Conservation (phyloP, 2,797 vertebrate genomes). For the Liasis olivaceus region DNA sequence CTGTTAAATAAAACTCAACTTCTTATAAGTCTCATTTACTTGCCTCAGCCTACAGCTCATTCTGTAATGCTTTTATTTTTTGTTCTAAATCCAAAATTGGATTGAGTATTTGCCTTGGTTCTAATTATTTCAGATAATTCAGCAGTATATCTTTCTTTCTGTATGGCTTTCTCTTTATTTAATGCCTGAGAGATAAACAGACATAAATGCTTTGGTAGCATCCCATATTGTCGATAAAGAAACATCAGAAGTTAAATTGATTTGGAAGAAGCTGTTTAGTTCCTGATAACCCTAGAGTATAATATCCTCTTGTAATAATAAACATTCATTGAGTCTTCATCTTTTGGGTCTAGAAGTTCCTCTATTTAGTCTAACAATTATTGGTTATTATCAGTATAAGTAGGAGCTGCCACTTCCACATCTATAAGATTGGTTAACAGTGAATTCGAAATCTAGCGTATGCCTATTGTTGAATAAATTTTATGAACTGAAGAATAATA, state of each 20-base stretch:
- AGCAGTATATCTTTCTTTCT: neutral
- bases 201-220: neutral
- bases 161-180: neutral
- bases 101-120: neutral
- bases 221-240: neutral
- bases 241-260: neutral
- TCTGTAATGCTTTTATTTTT: neutral
- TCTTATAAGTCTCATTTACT: neutral
- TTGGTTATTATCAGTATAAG: neutral
- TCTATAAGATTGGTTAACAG: neutral
- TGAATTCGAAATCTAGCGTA: neutral
- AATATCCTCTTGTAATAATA: neutral
- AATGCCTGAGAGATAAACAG: neutral
- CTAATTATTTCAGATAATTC: neutral
- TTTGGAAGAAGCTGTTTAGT: neutral
- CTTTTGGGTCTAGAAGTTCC: neutral
- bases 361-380: neutral
- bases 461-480: neutral
- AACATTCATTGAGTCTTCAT: neutral
- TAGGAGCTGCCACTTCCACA: neutral
- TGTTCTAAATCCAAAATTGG: neutral
- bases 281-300: neutral
- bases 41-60: neutral
- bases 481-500: neutral
- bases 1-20: neutral